Base-by-base conservation (phyloP, 37 sponge, comb jelly and placozoan species). In the Chondrilla cf. caribensis region DNA sequence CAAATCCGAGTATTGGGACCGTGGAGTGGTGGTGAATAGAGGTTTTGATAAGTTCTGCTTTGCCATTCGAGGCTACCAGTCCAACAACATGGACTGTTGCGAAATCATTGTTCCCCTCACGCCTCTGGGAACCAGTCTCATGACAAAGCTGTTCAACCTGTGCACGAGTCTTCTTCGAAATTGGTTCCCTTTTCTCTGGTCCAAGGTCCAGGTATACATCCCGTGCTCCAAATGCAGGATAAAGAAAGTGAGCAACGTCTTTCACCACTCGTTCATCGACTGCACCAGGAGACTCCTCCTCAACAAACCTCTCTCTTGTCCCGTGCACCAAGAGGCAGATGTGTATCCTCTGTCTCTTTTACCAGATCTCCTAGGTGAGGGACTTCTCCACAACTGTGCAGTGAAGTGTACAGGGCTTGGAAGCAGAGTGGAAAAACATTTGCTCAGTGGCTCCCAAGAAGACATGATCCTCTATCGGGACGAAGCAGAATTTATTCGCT, bases 131-230 rank as follows among this genome's bases (percentile, higher is more conserved):
- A 33, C 59, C 21, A 68, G 66, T 33, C 81, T 70, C 2, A 82
- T 91, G 78, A 77, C 81, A n/a, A 58, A 64, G 1, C 66, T 91
- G 54, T 62, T 75, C 8, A 72, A 77, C 60, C 58, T 78, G 29
- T 55, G 87, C 28, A 85, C 83, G 28, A 85, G 81, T 33, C 82
- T 91, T n/a, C 60, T 91, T n/a, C 73, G 25, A 33, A 85, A 87
- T 51, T 91, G 92, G 92, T 91, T 84, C 57, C 88, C 92, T 17
- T 55, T 24, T 7, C 8, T 91, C 14, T 91, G 92, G 92, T 39
- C 47, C 0, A 54, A 75, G 0, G 83, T 85, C 2, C 76, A 81
- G 44, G 42, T 87, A 2, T 81, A 77, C 65, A 80, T 87, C 21
- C 88, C 85, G 0, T 91, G 92, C 64, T 72, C 78, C 37, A 66